Evolutionary conservation across 2,888 invertebrate genomes (phyloP).

Genomic region (Dioctria rufipes): DNA sequence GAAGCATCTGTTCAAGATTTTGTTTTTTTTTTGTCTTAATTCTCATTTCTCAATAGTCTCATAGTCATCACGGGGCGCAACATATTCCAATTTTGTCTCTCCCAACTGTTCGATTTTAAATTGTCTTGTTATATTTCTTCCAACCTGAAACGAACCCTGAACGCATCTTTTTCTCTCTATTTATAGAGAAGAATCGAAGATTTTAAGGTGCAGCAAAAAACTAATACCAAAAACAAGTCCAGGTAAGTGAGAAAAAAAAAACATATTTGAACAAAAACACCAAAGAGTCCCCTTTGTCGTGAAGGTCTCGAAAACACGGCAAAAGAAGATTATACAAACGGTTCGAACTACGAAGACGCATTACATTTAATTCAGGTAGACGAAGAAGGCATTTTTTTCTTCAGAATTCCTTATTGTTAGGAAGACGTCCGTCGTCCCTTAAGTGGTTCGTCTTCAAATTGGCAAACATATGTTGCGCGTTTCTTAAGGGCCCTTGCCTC

Average conservation of each 20-base stretch:
- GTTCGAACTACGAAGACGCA: constrained; percentile 29
- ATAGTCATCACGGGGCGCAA: not conserved
- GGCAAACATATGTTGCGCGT: constrained; percentile 52
- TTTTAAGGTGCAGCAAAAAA: constrained; percentile 7
- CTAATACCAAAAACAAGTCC: constrained; percentile 13
- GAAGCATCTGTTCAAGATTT: constrained; percentile 6
- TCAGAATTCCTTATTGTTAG: constrained; percentile 10
- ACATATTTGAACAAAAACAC: too few relatives aligned
- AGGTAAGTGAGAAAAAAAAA: constrained; percentile 22
- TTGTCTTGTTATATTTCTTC: constrained; percentile 36
- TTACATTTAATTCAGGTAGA: constrained; percentile 26
- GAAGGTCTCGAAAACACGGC: not conserved
- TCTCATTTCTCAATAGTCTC: constrained; percentile 6
- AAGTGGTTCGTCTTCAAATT: constrained; percentile 45
- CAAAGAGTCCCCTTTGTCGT: not conserved
- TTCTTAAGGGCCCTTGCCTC: constrained; percentile 35
- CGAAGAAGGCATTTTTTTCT: constrained; percentile 8
- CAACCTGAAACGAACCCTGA: not conserved
- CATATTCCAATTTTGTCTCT: constrained; percentile 11
- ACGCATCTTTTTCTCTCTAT: too few relatives aligned
- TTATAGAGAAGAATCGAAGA: constrained; percentile 9
- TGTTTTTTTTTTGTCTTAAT: constrained; percentile 9
- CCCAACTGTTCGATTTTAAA: constrained; percentile 33
- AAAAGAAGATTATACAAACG: constrained; percentile 20
- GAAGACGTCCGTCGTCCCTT: not conserved